Conservation (phyloP, 2,888 invertebrate species). For the Andrena flavipes region DNA sequence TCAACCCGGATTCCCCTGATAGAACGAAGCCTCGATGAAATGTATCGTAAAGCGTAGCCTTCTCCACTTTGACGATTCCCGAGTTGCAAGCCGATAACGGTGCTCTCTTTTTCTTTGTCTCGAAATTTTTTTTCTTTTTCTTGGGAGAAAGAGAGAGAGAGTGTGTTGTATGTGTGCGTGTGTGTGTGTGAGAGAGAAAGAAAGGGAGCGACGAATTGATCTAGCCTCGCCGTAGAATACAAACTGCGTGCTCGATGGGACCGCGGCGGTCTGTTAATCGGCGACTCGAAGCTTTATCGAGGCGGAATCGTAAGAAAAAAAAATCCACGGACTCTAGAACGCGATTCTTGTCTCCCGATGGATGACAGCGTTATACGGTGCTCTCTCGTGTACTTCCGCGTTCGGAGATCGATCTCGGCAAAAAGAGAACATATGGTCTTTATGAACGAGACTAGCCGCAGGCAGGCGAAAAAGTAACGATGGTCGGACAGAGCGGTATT, state of each 20-base stretch:
- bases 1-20: background rate
- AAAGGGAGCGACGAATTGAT: constrained; percentile 63
- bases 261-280: constrained; percentile 42
- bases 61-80: constrained; percentile 54
- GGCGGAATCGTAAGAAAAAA: constrained; percentile 1
- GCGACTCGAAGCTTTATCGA: constrained; percentile 29
- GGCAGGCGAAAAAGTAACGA: constrained; percentile 76
- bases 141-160: constrained; percentile 54
- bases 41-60: constrained; percentile 38
- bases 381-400: constrained; percentile 63
- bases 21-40: constrained; percentile 19
- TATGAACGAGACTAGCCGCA: constrained; percentile 71
- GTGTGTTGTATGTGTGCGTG: background rate
- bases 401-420: constrained; percentile 64
- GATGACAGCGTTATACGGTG: constrained; percentile 58
- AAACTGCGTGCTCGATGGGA: constrained; percentile 45
- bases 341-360: constrained; percentile 55
- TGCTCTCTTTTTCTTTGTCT: constrained; percentile 31
- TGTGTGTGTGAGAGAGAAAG: constrained; percentile 50
- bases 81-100: constrained; percentile 30
- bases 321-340: constrained; percentile 56
- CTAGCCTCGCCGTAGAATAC: constrained; percentile 44
- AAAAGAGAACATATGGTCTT: constrained; percentile 63
- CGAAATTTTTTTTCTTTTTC: constrained; percentile 54
- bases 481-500: constrained; percentile 76